Base-by-base conservation (phyloP, 2,888 invertebrate genomes). In the Alcis repandata region DNA sequence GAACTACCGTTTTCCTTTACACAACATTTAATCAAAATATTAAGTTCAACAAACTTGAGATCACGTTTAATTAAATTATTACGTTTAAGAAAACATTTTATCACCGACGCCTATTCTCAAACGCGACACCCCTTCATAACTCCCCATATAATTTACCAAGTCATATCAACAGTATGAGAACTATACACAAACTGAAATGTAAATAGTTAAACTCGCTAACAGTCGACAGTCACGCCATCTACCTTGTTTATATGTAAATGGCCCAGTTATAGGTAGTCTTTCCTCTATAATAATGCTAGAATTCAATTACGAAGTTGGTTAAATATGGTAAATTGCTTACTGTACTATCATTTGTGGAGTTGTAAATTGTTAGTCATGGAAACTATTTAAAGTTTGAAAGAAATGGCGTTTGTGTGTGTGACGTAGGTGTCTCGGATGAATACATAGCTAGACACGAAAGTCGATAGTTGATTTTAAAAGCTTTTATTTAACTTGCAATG, bases 211-310 rank as follows among this genome's bases (percentile, higher is more conserved):
- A 63, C 57, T 66, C 59, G 38, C 59, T 79, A 79, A 79, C 79
- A 71, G 76, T 59, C 45, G 1, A 19, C 19, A 70, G 79, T 75
- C 79, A 79, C 79, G 79, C 73, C 20, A 79, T 64, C 32, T 15
- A n/a, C 65, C 71, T 73, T 75, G 73, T 79, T 79, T 79, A 68
- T 78, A 77, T 77, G 79, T 73, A 78, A 79, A 79, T 79, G 71
- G 68, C 70, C 67, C 67, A 61, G 60, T 73, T 74, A 75, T 70
- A 70, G 71, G 63, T 68, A 71, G 70, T 72, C 72, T 74, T 73
- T 73, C 63, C 20, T 43, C 62, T 62, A 63, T 78, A 76, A 78
- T 78, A 74, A 74, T 70, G 67, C 68, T 69, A 67, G 68, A 79
- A 76, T 79, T 79, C 79, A 78, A 79, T 79, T 77, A 79, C 61